Evolutionary conservation across 1,140 invertebrate species (phyloP).

Genomic region (Trichomalopsis sarcophagae): DNA sequence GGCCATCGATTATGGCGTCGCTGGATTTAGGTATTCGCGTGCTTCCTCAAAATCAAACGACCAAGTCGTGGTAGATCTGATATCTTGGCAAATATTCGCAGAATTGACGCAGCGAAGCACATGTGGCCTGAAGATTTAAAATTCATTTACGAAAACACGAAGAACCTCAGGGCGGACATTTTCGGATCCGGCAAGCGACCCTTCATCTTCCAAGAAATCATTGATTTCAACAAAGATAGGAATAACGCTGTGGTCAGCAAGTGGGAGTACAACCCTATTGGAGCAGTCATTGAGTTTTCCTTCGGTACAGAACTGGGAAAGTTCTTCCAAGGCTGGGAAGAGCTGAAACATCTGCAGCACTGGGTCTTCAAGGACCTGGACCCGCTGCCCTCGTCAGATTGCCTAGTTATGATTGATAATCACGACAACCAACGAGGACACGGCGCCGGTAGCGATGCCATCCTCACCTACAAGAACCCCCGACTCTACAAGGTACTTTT

Average conservation of each 20-base stretch:
- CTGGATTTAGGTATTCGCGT: constrained; percentile 77
- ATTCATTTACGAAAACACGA: constrained; percentile 78
- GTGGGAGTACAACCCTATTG: constrained; percentile 80
- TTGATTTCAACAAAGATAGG: constrained; percentile 83
- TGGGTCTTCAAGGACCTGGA: constrained; percentile 72
- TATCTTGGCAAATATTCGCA: constrained; percentile 54
- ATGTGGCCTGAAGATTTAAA: constrained; percentile 87
- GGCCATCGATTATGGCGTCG: constrained; percentile 80
- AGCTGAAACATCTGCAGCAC: constrained; percentile 73
- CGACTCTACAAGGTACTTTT: constrained; percentile 76
- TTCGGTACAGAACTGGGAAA: constrained; percentile 72
- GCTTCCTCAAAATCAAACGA: too few species aligned
- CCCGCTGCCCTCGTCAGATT: constrained; percentile 73
- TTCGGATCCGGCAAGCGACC: constrained; percentile 76
- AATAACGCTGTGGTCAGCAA: constrained; percentile 74
- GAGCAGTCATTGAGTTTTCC: constrained; percentile 86
- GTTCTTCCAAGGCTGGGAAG: constrained; percentile 70
- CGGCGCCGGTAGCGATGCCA: constrained; percentile 55
- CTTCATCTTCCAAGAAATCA: constrained; percentile 89
- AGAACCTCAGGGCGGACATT: constrained; percentile 79
- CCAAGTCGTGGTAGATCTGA: background rate
- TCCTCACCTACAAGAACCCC: constrained; percentile 78
- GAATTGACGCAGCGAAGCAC: constrained; percentile 87
- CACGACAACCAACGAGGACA: constrained; percentile 78
- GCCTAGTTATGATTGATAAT: constrained; percentile 80